Percentiles rank a stretch among this genome's conserved stretches.
phyloP scores from a whole-genome alignment of 1,140 invertebrate species.

The Cotesia chilonis region DNA sequence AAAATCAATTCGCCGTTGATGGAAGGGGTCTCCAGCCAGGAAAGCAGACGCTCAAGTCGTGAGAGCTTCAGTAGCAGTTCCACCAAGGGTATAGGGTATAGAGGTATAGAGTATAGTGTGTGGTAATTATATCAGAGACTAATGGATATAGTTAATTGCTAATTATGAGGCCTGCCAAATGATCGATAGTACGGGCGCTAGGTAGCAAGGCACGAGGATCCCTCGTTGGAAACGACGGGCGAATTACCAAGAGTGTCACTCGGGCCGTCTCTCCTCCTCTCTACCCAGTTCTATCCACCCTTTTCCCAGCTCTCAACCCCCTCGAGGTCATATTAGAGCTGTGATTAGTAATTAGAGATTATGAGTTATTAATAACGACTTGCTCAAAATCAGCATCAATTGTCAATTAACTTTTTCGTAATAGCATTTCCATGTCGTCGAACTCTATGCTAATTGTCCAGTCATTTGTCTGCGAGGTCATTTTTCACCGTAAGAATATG shows the following conservation, averaged over 20 bases:
- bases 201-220: constrained; percentile 42
- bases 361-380: constrained; percentile 47
- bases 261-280: constrained; percentile 37
- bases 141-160: constrained; percentile 68
- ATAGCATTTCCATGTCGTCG: no score
- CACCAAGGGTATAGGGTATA: no score
- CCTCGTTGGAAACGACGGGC: constrained; percentile 52
- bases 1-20: constrained; percentile 53
- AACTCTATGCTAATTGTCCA: no score
- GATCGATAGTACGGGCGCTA: constrained; percentile 64
- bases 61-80: constrained; percentile 43
- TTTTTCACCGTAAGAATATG: no score
- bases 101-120: constrained; percentile 46
- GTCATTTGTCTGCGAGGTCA: no score
- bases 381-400: no score
- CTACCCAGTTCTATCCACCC: constrained; percentile 17
- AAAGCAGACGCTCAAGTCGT: constrained; percentile 54
- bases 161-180: constrained; percentile 66
- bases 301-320: neutral
- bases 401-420: no score
- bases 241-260: constrained; percentile 62
- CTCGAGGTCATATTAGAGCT: constrained; percentile 40
- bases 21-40: constrained; percentile 32
- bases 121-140: constrained; percentile 66
- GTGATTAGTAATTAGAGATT: constrained; percentile 51